Evolutionary conservation across 1,140 invertebrate genomes (phyloP), one percentile per base, ranked within the genome.

Genomic region (Dermatophagoides farinae): DNA sequence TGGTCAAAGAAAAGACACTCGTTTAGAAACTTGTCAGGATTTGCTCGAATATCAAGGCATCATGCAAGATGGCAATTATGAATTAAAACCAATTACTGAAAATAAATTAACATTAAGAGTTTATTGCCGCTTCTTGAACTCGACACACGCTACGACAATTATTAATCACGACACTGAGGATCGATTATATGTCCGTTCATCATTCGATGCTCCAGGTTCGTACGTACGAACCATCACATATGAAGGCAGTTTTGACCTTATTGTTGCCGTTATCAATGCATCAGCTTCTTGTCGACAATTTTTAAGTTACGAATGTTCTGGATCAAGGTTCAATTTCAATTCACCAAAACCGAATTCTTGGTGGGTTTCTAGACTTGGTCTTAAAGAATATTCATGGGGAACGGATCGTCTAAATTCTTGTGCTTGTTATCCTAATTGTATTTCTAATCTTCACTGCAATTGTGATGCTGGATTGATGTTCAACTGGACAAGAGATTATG

Each of bases 91-190:
- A 1, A 67, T 66, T 20, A 61, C 60, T 1, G 55, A 60, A 2
- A 44, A 62, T 18, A 40, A 64, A 22, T 62, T 61, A 9, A 41
- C 67, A 12, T 66, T 68, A 37, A 49, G 16, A 14, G 67, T 66
- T 6, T 57, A 64, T 16, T 68, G 67, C 40, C 37, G 50, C 5
- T 60, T 67, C 22, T 14, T 25, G 4, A 60, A 54, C 16, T 11
- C 31, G 10, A 43, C 61, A 2, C 9, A 55, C 25, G 64, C 66
- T 1, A 60, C 38, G 22, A 68, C 67, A 0, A 52, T 67, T 2
- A 47, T 68, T 10, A 66, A 68, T 43, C 67, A 68, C 41, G 67
- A 68, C 47, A 65, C 66, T 0, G 67, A 68, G 55, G 39, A 55
- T 50, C 18, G 55, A 4, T 61, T 68, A 0, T 68, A 65, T 18